These are phyloP conservation scores for Venusia cambrica DNA, from an alignment of 2,888 invertebrate genomes.

Conservation along the genomic window DNA sequence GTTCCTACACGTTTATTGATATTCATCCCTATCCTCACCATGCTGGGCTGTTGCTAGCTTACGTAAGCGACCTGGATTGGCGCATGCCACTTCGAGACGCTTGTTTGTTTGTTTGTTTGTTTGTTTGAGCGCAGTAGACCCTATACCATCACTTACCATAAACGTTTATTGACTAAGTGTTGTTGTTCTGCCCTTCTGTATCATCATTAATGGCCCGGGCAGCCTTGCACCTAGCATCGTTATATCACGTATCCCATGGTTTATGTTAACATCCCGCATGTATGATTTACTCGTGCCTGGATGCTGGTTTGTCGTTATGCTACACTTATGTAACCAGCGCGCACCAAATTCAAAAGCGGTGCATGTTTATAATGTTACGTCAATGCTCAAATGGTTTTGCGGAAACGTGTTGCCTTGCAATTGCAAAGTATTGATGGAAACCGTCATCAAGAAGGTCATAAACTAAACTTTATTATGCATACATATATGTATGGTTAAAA, in stretches of 20 bases:
- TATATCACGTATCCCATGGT: slow-evolving; percentile 7
- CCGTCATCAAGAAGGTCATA: too few species aligned
- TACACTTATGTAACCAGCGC: slow-evolving; percentile 10
- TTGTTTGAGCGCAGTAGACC: slow-evolving; percentile 1
- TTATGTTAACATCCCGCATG: too few species aligned
- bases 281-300: too few species aligned
- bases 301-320: not conserved
- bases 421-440: too few species aligned
- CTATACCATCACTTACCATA: too few species aligned
- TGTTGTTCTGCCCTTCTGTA: too few species aligned
- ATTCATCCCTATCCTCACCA: slow-evolving; percentile 35
- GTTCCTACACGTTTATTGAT: slow-evolving; percentile 37
- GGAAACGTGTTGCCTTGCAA: not conserved
- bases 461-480: too few species aligned
- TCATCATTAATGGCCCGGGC: too few species aligned
- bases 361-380: slow-evolving; percentile 9
- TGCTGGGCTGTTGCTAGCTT: slow-evolving; percentile 16
- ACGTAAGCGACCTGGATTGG: slow-evolving; percentile 23
- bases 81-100: slow-evolving; percentile 17
- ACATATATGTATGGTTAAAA: too few species aligned
- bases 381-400: slow-evolving; percentile 3
- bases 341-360: slow-evolving; percentile 6
- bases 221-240: too few species aligned
- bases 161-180: slow-evolving; percentile 4
- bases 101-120: too few species aligned